Evolutionary conservation across 2,797 vertebrate genomes (phyloP), one percentile per base, ranked within the genome.

Genomic region (Cyprinella venusta): DNA sequence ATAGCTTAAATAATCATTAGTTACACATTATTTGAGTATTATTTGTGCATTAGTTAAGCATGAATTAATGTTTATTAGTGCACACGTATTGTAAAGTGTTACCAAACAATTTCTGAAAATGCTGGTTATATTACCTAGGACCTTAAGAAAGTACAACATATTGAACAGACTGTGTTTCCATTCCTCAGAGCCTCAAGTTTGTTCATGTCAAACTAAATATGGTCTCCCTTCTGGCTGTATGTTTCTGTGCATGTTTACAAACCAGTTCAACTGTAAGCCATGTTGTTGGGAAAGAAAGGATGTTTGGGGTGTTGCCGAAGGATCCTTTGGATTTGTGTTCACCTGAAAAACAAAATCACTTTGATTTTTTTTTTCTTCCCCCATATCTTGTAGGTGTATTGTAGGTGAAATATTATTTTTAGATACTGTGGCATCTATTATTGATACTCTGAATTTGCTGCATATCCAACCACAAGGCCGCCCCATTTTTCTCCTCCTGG

Each of bases 401-500:
- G 63, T 81, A 85, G 88, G 74, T 86, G 70, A 84, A 84, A 77
- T 63, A 52, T 76, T 90, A 90, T 90, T 89, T 90, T 90, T 89
- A 89, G 82, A 83, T 45, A 76, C 87, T 48, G 78, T 81, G 79
- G 83, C 88, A 88, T 89, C 84, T 84, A 87, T 89, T 86, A 88
- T 88, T 89, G 87, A 88, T 90, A 89, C 90, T 84, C 86, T 70
- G 84, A 84, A 84, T 84, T 84, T 82, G 79, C 84, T 67, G 82
- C 82, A 79, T 70, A 70, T 83, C 72, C 78, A 33, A 72, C 85
- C 81, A 81, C 78, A 50, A 69, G 52, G 78, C 75, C 75, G 86
- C 79, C 90, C 90, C 88, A 89, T 89, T 90, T 90, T 87, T 84
- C 87, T 54, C 83, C 42, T 84, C 77, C 85, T 90, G 90, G 80